phyloP scores from a whole-genome alignment of 2,888 invertebrate genomes.

The Macaria liturata region DNA sequence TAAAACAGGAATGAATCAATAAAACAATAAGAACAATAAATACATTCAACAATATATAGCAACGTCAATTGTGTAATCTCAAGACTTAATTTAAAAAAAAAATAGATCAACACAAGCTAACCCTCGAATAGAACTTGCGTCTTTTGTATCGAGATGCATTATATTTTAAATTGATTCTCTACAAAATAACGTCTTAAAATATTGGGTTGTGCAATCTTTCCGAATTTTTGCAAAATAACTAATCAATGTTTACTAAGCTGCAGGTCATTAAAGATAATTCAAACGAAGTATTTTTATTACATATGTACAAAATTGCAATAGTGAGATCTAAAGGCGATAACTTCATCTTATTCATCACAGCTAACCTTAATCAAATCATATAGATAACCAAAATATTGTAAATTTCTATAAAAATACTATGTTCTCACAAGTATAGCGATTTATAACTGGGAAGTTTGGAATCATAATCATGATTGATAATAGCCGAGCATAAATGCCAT shows the following conservation, averaged over 20 bases:
- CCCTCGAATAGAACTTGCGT: neutral
- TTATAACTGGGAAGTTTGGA: too few species aligned
- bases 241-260: conserved; percentile 4
- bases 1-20: too few species aligned
- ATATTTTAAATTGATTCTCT: neutral
- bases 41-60: too few species aligned
- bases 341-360: conserved; percentile 64
- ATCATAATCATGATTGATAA: too few species aligned
- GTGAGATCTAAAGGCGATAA: conserved; percentile 66
- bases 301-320: conserved; percentile 76
- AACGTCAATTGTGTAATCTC: too few species aligned
- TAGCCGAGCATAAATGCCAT: too few species aligned
- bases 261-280: neutral
- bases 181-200: neutral
- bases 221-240: conserved; percentile 4
- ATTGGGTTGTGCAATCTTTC: neutral
- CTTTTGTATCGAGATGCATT: neutral
- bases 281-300: conserved; percentile 72
- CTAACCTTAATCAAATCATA: conserved; percentile 11
- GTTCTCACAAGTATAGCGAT: conserved; percentile 7
- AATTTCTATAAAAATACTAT: conserved; percentile 19
- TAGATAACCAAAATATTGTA: conserved; percentile 18
- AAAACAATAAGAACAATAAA: too few species aligned
- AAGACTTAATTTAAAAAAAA: too few species aligned
- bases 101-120: neutral